These are phyloP conservation scores for Agrotis puta DNA, from an alignment of 2,888 invertebrate genomes.

Conservation along the genomic window DNA sequence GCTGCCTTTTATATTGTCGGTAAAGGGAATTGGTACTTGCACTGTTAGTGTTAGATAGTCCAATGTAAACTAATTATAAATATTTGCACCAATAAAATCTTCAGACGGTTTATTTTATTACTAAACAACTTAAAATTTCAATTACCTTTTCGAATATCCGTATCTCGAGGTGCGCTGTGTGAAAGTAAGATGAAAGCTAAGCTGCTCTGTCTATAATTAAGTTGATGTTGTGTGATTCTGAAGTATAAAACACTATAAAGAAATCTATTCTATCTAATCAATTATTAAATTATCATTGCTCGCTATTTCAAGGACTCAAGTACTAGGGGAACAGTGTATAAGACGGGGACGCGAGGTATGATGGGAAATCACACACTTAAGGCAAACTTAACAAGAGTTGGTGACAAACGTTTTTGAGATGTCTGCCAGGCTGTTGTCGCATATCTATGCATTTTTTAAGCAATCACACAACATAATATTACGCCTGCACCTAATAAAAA, in stretches of 20 bases:
- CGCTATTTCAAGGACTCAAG: not conserved
- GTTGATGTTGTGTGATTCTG: conserved; percentile 8
- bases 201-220: conserved; percentile 1
- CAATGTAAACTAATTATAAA: conserved; percentile 18
- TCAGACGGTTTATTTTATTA: not conserved
- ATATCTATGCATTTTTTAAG: too few species aligned
- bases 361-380: too few species aligned
- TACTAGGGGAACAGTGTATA: too few species aligned
- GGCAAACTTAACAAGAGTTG: too few species aligned
- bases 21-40: conserved; percentile 1
- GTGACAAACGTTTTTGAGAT: too few species aligned
- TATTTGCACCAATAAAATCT: conserved; percentile 27
- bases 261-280: not conserved
- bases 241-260: not conserved
- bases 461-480: too few species aligned
- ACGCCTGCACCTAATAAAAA: too few species aligned
- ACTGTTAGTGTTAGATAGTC: not conserved
- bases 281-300: not conserved
- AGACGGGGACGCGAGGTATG: too few species aligned
- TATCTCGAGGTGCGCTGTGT: conserved; percentile 2
- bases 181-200: conserved; percentile 3
- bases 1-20: conserved; percentile 30
- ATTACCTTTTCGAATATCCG: conserved; percentile 32
- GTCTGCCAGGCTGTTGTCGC: too few species aligned
- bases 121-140: not conserved